Evolutionary conservation across 2,113 vertebrate species (phyloP).

Genomic region (Passer domesticus): DNA sequence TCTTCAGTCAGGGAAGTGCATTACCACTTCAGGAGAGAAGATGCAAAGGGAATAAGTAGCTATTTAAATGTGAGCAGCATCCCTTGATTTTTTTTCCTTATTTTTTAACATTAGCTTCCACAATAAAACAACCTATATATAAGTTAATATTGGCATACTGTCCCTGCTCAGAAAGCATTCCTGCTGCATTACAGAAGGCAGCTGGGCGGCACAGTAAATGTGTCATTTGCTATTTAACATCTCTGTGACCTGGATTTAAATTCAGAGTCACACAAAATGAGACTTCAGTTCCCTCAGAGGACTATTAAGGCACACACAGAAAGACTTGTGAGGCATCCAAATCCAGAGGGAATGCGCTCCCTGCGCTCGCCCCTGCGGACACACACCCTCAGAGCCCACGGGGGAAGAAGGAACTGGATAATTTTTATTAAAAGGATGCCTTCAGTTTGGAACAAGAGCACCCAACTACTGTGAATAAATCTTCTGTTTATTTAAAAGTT

Average conservation of each 20-base stretch:
- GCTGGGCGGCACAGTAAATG: slow-evolving; percentile 80
- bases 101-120: slow-evolving; percentile 31
- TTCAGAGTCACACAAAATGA: slow-evolving; percentile 74
- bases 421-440: slow-evolving; percentile 61
- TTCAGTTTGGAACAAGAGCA: slow-evolving; percentile 50
- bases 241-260: slow-evolving; percentile 85
- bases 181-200: slow-evolving; percentile 73
- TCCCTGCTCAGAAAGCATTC: slow-evolving; percentile 69
- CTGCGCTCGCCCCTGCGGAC: neutral
- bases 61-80: slow-evolving; percentile 63
- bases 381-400: neutral
- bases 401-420: slow-evolving; percentile 11
- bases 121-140: slow-evolving; percentile 55
- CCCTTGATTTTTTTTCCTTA: neutral
- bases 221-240: slow-evolving; percentile 82
- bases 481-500: slow-evolving; percentile 56
- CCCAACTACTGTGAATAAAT: slow-evolving; percentile 56
- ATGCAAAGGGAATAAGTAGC: slow-evolving; percentile 55
- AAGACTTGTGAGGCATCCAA: slow-evolving; percentile 71
- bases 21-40: slow-evolving; percentile 45
- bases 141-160: slow-evolving; percentile 68
- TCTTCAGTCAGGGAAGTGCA: slow-evolving; percentile 32
- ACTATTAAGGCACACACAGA: slow-evolving; percentile 74
- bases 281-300: slow-evolving; percentile 78
- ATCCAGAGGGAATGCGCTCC: slow-evolving; percentile 48